Evolutionary conservation across 2,888 invertebrate species (phyloP), one percentile per base, ranked within the genome.

Genomic region (Lepidonotus clava): DNA sequence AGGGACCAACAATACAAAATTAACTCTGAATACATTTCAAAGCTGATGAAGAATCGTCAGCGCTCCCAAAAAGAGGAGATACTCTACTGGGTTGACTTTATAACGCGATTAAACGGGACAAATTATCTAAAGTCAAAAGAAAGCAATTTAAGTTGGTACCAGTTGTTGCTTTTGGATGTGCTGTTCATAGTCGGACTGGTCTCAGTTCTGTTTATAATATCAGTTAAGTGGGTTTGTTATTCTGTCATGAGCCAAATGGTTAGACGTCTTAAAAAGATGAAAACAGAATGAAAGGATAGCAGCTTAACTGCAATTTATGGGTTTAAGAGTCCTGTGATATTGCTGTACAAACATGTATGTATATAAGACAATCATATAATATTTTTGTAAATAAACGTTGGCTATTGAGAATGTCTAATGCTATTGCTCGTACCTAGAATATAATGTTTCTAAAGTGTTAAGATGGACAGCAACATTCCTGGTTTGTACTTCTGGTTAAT

Each of bases 131-230:
- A 83, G 38, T 87, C 86, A 18, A 36, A 83, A 51, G 86, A 77
- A 38, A 38, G 36, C 0, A 80, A 86, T 24, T 83, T 88, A 36
- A 51, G 83, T 5, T 87, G 87, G 86, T 88, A 86, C 53, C 87
- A 88, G 80, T 46, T 85, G n/a, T 46, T 34, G 11, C 61, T 88
- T n/a, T 40, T 86, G 41, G 88, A 88, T 56, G 88, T 88, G 24
- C 18, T 84, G 14, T 53, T 32, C 32, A 40, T 86, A 6, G 34
- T 67, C 1, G 67, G 5, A 6, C 1, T 21, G 1, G 6, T 32
- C 6, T 24, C 34, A 6, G n/a, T 67, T 11, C 8, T 67, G 8
- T 34, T 67, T 8, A 28, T 67, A 28, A 34, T n/a, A n/a, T 76
- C 8, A 8, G 24, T 66, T 11, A 14, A 66, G 24, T 66, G 24